phyloP scores from a whole-genome alignment of 92 coral and sea anemone species.

The Phenganax subtilis region DNA sequence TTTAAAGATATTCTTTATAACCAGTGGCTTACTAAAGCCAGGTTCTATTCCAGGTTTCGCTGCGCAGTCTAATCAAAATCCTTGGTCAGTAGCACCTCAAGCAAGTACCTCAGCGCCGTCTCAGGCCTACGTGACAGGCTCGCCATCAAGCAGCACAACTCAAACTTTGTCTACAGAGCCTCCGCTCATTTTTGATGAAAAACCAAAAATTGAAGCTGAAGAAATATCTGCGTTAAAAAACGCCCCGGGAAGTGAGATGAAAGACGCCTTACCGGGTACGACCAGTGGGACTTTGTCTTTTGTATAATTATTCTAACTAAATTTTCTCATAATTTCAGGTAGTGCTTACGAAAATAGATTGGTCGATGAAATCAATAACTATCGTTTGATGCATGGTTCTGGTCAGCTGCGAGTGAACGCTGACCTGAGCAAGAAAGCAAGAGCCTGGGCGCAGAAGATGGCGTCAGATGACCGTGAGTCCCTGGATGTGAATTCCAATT shows the following conservation, averaged over 20 bases:
- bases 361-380: conserved; percentile 61
- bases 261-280: conserved; percentile 18
- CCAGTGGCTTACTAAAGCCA: too few relatives aligned
- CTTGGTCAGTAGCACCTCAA: not conserved
- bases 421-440: conserved; percentile 73
- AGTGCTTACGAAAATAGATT: conserved; percentile 54
- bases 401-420: conserved; percentile 59
- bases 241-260: conserved; percentile 19
- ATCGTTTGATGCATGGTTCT: conserved; percentile 82
- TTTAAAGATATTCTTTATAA: too few relatives aligned
- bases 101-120: not conserved
- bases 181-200: not conserved
- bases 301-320: not conserved
- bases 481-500: conserved; percentile 62
- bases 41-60: not conserved
- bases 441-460: conserved; percentile 65
- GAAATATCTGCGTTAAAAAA: not conserved
- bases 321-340: not conserved
- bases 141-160: conserved; percentile 4
- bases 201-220: conserved; percentile 6
- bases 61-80: not conserved
- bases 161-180: conserved; percentile 3
- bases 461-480: conserved; percentile 69
- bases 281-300: not conserved
- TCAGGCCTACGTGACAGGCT: conserved; percentile 7